Conservation (phyloP, 1,140 invertebrate species). For the Drosophila lacertosa region DNA sequence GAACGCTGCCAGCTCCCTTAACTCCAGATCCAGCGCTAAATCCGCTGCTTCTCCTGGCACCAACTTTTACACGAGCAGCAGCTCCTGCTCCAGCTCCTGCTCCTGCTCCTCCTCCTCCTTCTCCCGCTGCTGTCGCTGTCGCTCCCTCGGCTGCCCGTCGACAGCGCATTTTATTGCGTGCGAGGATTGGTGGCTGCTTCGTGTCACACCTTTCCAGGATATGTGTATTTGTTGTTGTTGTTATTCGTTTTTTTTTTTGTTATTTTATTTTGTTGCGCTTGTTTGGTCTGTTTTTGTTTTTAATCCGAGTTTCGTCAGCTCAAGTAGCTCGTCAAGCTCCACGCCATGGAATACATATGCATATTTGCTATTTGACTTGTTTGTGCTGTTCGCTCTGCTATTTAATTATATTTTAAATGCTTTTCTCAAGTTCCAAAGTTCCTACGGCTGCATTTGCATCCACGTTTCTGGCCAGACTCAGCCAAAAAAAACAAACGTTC, state of each 20-base stretch:
- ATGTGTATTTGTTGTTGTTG: constrained; percentile 26
- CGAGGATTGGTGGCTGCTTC: constrained; percentile 59
- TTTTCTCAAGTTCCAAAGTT: constrained; percentile 31
- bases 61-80: constrained; percentile 15
- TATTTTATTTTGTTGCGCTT: constrained; percentile 14
- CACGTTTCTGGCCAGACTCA: constrained; percentile 18
- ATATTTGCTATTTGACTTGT: constrained; percentile 35
- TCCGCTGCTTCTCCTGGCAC: constrained; percentile 21
- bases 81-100: neutral
- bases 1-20: constrained; percentile 53
- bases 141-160: constrained; percentile 33
- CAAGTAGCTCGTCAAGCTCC: constrained; percentile 57
- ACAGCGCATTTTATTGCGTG: constrained; percentile 76
- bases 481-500: constrained; percentile 51
- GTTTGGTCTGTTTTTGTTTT: constrained; percentile 45
- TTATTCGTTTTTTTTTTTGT: constrained; percentile 23
- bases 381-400: constrained; percentile 28
- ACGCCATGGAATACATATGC: constrained; percentile 12
- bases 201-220: constrained; percentile 64
- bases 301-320: constrained; percentile 65
- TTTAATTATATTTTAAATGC: constrained; percentile 76
- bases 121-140: constrained; percentile 29
- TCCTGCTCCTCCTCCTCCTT: constrained; percentile 7
- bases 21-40: constrained; percentile 30
- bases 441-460: constrained; percentile 60